Evolutionary conservation across 2,797 vertebrate species (phyloP).

Genomic region (Scomberomorus guttatus): DNA sequence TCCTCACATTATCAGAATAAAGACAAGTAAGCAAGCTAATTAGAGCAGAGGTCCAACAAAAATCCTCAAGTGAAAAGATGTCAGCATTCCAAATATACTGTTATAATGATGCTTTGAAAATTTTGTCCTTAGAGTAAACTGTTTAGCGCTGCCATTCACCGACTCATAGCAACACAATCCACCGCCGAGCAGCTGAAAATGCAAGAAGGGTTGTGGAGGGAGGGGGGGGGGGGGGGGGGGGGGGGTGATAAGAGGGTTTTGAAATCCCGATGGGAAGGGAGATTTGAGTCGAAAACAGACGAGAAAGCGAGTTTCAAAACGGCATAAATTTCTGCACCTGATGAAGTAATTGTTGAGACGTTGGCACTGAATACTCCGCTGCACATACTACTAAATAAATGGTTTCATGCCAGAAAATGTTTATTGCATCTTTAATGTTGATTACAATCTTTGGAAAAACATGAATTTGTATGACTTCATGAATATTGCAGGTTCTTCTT

Average conservation of each 20-base stretch:
- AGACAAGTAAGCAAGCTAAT: constrained; percentile 22
- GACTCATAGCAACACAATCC: constrained; percentile 11
- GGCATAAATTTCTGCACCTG: constrained; percentile 13
- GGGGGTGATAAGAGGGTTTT: not conserved
- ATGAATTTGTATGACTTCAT: constrained; percentile 10
- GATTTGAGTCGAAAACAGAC: constrained; percentile 26
- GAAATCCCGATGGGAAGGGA: constrained; percentile 16
- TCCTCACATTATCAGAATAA: constrained; percentile 9
- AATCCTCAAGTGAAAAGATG: constrained; percentile 5
- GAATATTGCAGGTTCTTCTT: not conserved
- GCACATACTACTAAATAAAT: not conserved
- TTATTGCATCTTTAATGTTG: constrained; percentile 7
- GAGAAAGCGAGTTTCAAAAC: constrained; percentile 4
- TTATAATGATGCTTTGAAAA: constrained; percentile 11
- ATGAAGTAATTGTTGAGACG: not conserved
- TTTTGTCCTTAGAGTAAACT: constrained; percentile 5
- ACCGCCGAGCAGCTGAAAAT: constrained; percentile 21
- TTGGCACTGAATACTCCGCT: not conserved
- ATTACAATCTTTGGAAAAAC: not conserved
- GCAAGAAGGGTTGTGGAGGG: not conserved
- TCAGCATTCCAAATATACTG: not conserved
- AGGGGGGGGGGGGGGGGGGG: too few relatives aligned
- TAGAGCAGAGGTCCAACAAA: not conserved
- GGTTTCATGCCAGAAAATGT: not conserved
- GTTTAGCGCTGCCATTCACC: constrained; percentile 16